These are phyloP conservation scores for Luehdorfia chinensis DNA, from an alignment of 1,140 invertebrate genomes.

Conservation along the genomic window DNA sequence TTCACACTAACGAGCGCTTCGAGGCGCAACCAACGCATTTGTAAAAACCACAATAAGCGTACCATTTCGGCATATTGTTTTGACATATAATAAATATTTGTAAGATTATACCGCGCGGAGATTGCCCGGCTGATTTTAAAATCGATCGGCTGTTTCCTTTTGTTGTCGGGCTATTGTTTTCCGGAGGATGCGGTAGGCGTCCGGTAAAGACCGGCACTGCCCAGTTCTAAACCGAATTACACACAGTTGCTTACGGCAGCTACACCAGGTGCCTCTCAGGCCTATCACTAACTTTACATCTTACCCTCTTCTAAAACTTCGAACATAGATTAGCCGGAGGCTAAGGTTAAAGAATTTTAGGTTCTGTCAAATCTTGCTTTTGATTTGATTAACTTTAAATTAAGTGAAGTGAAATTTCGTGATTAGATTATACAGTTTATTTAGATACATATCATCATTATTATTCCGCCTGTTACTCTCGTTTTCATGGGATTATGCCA, in stretches of 20 bases:
- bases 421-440: no score
- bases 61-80: conserved; percentile 75
- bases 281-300: conserved; percentile 30
- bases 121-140: conserved; percentile 58
- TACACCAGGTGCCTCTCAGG: conserved; percentile 28
- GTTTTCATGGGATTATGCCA: no score
- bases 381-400: no score
- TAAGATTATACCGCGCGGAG: conserved; percentile 60
- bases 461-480: no score
- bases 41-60: conserved; percentile 73
- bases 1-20: conserved; percentile 72
- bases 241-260: conserved; percentile 57
- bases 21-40: conserved; percentile 69
- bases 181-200: conserved; percentile 36
- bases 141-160: conserved; percentile 54
- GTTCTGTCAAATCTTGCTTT: background rate
- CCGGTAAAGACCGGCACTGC: conserved; percentile 17
- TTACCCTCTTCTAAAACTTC: conserved; percentile 28
- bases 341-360: background rate
- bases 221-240: conserved; percentile 48
- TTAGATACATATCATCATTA: no score
- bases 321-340: no score
- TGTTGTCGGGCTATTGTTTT: conserved; percentile 58
- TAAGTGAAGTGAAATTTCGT: no score
- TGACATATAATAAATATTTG: conserved; percentile 78